A percentile compares a stretch with the other conserved stretches of the same genome.
Evolutionary conservation across 2,888 invertebrate genomes (phyloP).

Genomic region (Andrena chrysosceles): DNA sequence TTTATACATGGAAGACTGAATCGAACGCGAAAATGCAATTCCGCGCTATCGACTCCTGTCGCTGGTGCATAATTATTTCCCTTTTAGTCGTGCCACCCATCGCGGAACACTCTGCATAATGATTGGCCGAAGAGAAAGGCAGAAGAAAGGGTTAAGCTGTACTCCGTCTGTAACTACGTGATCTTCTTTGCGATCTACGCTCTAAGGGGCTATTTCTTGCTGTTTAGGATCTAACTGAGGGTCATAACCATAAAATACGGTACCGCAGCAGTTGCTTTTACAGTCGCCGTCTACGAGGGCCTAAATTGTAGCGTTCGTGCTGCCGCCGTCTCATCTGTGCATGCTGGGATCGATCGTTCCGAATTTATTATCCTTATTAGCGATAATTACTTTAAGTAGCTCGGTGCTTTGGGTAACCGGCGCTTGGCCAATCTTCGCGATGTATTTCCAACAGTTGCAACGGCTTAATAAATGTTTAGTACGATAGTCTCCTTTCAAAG

Average conservation of each 20-base stretch:
- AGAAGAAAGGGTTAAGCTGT: conserved; percentile 49
- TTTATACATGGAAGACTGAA: not conserved
- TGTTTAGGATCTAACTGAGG: conserved; percentile 59
- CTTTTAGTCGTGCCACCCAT: not conserved
- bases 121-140: conserved; percentile 19
- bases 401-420: conserved; percentile 4
- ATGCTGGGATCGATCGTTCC: conserved; percentile 60
- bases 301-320: conserved; percentile 71
- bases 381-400: conserved; percentile 49
- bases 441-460: not conserved
- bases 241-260: conserved; percentile 60
- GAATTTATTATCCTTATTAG: conserved; percentile 57
- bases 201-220: conserved; percentile 50
- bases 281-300: conserved; percentile 57
- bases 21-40: too few species aligned
- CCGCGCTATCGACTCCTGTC: too few species aligned
- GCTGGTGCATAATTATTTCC: not conserved
- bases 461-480: conserved; percentile 46
- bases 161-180: conserved; percentile 31
- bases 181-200: conserved; percentile 37
- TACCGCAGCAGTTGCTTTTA: conserved; percentile 45
- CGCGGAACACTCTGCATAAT: not conserved
- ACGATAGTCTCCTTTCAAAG: not conserved
- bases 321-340: conserved; percentile 60
- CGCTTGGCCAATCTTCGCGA: not conserved